phyloP scores from a whole-genome alignment of 64 coral and sea anemone species.

The Astreopora myriophthalma region DNA sequence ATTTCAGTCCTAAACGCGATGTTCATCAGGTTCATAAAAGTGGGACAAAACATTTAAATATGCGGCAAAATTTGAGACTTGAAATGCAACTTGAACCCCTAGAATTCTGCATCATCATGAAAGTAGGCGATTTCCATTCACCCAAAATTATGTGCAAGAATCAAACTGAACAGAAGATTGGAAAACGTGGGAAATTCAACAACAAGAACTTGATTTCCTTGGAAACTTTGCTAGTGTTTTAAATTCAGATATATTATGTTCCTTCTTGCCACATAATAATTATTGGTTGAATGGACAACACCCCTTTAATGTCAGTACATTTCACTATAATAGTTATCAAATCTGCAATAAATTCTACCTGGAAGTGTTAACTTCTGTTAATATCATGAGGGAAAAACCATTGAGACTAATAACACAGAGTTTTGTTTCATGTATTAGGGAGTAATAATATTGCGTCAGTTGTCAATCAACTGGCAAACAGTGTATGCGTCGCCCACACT shows the following conservation, averaged over 20 bases:
- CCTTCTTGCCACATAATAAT: neutral
- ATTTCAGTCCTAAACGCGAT: too few species aligned
- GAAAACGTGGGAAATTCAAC: too few species aligned
- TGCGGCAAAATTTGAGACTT: too few species aligned
- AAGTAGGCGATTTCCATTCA: neutral
- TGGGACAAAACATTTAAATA: neutral
- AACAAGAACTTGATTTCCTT: too few species aligned
- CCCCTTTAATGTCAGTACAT: neutral
- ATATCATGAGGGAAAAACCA: neutral
- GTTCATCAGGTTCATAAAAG: neutral
- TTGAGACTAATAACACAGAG: slow-evolving; percentile 46
- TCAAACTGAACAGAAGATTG: too few species aligned
- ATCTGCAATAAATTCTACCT: neutral
- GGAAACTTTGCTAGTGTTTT: neutral
- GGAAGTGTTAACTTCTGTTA: neutral
- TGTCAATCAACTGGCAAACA: slow-evolving; percentile 32
- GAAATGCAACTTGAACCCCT: too few species aligned
- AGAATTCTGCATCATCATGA: too few species aligned
- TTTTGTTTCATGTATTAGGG: slow-evolving; percentile 45
- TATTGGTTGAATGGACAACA: neutral
- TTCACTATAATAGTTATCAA: neutral
- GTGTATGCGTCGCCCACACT: slow-evolving; percentile 14
- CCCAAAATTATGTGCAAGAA: neutral
- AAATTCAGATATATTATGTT: too few species aligned
- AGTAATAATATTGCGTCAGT: slow-evolving; percentile 40